These are phyloP conservation scores for Podocnemis expansa DNA, from an alignment of 2,113 vertebrate genomes.

Conservation along the genomic window DNA sequence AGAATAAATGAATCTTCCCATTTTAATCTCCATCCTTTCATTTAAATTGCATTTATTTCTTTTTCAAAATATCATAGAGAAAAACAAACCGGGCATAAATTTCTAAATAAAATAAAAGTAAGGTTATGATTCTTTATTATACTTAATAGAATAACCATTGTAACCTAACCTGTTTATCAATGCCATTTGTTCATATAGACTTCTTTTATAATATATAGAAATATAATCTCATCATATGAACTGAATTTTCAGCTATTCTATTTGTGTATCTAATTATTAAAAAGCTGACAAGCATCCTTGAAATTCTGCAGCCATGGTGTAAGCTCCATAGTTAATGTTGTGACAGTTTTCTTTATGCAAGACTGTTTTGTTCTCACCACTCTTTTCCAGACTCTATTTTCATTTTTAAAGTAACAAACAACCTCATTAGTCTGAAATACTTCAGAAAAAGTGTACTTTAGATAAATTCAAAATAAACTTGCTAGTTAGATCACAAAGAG, in stretches of 20 bases:
- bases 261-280: not conserved
- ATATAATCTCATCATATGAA: not conserved
- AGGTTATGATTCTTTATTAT: not conserved
- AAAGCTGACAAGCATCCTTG: not conserved
- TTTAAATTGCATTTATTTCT: not conserved
- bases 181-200: not conserved
- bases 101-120: not conserved
- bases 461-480: not conserved
- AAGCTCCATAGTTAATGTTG: not conserved
- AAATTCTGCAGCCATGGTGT: not conserved
- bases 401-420: not conserved
- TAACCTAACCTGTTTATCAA: not conserved
- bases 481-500: not conserved
- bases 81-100: not conserved
- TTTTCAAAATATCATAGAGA: not conserved
- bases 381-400: not conserved
- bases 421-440: not conserved
- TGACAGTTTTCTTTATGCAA: not conserved
- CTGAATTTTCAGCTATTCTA: not conserved
- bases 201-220: not conserved
- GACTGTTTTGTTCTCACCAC: not conserved
- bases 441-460: not conserved
- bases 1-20: not conserved
- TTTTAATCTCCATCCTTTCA: not conserved
- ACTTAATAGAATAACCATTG: not conserved